Percentiles rank a stretch among this genome's conserved stretches.
These are phyloP conservation scores for Calameuta idolon DNA, from an alignment of 2,888 invertebrate genomes.

Conservation along the genomic window DNA sequence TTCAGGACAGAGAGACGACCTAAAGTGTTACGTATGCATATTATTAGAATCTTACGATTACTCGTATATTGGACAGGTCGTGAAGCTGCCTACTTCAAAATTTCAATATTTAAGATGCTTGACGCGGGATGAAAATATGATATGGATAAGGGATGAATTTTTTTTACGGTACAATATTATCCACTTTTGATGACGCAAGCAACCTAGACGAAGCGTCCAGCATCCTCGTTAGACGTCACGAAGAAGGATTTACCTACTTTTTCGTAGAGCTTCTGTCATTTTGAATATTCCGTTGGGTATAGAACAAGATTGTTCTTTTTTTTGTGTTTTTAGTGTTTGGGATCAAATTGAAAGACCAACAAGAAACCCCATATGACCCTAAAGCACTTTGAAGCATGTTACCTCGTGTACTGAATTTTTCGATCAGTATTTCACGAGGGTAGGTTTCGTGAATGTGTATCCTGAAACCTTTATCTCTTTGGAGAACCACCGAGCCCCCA, in stretches of 20 bases:
- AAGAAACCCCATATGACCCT: neutral
- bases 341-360: neutral
- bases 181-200: too few relatives aligned
- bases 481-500: neutral
- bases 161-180: neutral
- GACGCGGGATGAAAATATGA: neutral
- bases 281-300: neutral
- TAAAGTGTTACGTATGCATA: constrained; percentile 32
- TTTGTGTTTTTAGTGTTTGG: neutral
- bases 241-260: neutral
- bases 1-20: neutral
- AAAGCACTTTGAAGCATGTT: neutral
- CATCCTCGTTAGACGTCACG: neutral
- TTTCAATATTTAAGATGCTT: constrained; percentile 19
- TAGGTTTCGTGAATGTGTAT: neutral
- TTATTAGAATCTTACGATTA: constrained; percentile 40
- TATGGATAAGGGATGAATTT: neutral
- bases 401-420: neutral
- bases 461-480: neutral
- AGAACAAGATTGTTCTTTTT: neutral
- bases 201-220: neutral
- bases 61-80: constrained; percentile 28
- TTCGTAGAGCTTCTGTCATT: neutral
- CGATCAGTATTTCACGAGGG: neutral
- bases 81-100: constrained; percentile 29